Percentiles rank a stretch among this genome's conserved stretches.
These are phyloP conservation scores for Cabera pusaria DNA, from an alignment of 2,888 invertebrate genomes.

Conservation along the genomic window DNA sequence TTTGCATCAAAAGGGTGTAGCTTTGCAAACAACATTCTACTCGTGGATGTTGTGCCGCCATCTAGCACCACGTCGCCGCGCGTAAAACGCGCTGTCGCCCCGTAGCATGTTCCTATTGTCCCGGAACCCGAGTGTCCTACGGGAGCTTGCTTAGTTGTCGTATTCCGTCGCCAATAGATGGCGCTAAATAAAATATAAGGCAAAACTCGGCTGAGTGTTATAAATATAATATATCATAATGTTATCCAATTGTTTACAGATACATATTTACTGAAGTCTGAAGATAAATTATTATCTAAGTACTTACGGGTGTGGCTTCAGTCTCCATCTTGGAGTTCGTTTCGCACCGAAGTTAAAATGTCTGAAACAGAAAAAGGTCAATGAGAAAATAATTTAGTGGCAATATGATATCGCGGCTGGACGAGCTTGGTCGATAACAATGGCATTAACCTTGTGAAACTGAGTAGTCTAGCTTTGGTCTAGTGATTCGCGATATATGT, in stretches of 20 bases:
- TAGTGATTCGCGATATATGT: conserved; percentile 21
- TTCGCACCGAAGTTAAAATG: conserved; percentile 54
- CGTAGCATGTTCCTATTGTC: not conserved
- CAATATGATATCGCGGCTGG: conserved; percentile 19
- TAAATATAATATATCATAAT: conserved; percentile 2
- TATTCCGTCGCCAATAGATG: conserved; percentile 49
- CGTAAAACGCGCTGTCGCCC: conserved; percentile 3
- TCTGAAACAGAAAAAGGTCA: conserved; percentile 53
- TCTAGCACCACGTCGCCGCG: conserved; percentile 22
- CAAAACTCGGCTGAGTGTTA: conserved; percentile 44
- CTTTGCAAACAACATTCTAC: no score
- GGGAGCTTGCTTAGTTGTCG: conserved; percentile 33
- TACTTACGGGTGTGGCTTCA: conserved; percentile 75
- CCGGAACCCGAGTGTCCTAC: conserved; percentile 26
- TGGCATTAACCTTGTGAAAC: conserved; percentile 42
- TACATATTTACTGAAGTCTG: conserved; percentile 1
- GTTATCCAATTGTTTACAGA: conserved; percentile 9
- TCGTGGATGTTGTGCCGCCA: conserved; percentile 25
- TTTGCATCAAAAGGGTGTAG: not conserved
- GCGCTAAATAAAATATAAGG: conserved; percentile 43
- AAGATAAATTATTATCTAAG: conserved; percentile 29
- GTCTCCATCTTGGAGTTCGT: conserved; percentile 53
- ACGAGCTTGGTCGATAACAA: conserved; percentile 37
- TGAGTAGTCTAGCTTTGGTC: conserved; percentile 37
- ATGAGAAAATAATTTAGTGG: not conserved